Base-by-base conservation (phyloP, 2,888 invertebrate genomes). In the Dynastes maya region DNA sequence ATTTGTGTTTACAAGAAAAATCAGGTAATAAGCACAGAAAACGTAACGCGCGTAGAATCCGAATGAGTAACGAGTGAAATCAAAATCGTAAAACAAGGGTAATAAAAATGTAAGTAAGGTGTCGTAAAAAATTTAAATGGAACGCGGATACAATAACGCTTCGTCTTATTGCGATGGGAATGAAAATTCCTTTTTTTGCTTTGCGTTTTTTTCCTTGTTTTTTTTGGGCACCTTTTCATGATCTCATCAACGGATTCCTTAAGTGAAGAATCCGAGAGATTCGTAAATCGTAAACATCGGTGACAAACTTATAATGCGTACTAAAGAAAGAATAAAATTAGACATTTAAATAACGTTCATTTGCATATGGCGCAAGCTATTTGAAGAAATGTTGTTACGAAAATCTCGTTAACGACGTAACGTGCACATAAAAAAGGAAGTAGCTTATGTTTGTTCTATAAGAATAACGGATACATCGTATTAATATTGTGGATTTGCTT, bases 11-110 rank as follows among this genome's bases (percentile, higher is more conserved):
- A 13, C 45, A 45, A 27, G 72, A 72, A 72, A 61, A 32, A 72
- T 61, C 72, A 61, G 61, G 72, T 72, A 61, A 61, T 72, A 72
- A 72, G 61, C 72, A 72, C 55, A 16, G 27, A 27, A 22, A 72
- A 58, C 11, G 53, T 58, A 32, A 55, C 37, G 72, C 11, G 61
- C n/a, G 6, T 32, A 6, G 45, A 61, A 37, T 72, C 11, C 13
- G 27, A 61, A 61, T 37, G 55, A 16, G 2, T 61, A 68, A 58
- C 40, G 22, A 72, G 61, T 61, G 16, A 16, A 58, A 72, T 72
- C 61, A 61, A 72, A 72, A 72, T 72, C 72, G 72, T 72, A 72
- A 72, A 72, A 61, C 45, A 49, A 40, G 27, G 40, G 61, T 40
- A 72, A 58, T 72, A 72, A 72, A 71, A 72, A n/a, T 27, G 37